Percentiles rank a stretch among this genome's conserved stretches.
phyloP scores from a whole-genome alignment of 2,888 invertebrate genomes.

The Limnephilus auricula region DNA sequence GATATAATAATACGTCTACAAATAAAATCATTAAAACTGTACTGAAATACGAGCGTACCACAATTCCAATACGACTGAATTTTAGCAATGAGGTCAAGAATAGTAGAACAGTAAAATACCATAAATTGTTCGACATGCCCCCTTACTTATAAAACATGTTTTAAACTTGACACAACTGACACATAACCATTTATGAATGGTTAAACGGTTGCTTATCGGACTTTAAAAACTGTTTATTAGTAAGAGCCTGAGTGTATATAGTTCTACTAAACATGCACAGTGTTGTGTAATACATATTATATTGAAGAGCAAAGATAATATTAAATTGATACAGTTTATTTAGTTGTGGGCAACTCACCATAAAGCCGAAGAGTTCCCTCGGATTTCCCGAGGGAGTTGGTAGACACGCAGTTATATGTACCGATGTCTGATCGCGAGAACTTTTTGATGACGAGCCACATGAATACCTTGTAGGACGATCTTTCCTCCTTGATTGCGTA shows the following conservation, averaged over 20 bases:
- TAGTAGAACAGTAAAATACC: neutral
- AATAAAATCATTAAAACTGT: neutral
- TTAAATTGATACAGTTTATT: neutral
- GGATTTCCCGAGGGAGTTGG: conserved; percentile 82
- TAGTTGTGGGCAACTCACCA: conserved; percentile 74
- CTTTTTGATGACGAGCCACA: conserved; percentile 83
- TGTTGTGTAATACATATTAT: neutral
- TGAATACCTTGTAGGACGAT: conserved; percentile 85
- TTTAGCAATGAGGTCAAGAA: neutral
- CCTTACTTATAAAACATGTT: too few relatives aligned
- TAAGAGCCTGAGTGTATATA: neutral
- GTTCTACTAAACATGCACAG: neutral
- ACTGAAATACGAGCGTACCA: neutral
- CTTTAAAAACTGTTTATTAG: too few relatives aligned
- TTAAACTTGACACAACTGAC: too few relatives aligned
- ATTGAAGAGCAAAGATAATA: neutral
- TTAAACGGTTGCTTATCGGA: too few relatives aligned
- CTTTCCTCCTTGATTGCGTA: conserved; percentile 85
- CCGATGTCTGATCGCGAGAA: conserved; percentile 82
- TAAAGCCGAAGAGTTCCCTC: conserved; percentile 82
- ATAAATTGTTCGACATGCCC: neutral
- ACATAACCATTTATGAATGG: too few relatives aligned
- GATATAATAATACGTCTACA: neutral
- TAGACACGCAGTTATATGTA: conserved; percentile 86
- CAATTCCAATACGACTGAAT: neutral